Evolutionary conservation across 2,888 invertebrate species (phyloP).

Genomic region (Xestobium rufovillosum): DNA sequence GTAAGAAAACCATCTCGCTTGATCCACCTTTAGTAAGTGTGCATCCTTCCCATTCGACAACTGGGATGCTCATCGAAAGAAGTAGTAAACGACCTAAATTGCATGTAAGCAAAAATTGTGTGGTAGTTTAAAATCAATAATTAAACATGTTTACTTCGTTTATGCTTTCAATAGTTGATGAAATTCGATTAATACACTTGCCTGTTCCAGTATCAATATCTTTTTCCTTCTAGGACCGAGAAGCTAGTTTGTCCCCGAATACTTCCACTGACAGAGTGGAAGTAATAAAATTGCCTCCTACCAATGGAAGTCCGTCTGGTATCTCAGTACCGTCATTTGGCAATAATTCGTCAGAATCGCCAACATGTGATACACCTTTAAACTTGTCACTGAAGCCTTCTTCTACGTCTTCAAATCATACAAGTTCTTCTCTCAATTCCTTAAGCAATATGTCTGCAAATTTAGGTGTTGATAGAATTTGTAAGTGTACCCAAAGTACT

Average conservation of each 20-base stretch:
- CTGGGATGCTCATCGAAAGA: slow-evolving; percentile 45
- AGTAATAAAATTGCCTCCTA: slow-evolving; percentile 72
- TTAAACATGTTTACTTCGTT: no score
- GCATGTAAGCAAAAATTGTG: slow-evolving; percentile 30
- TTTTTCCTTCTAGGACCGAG: slow-evolving; percentile 31
- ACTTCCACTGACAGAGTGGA: slow-evolving; percentile 64
- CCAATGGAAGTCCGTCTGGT: slow-evolving; percentile 44
- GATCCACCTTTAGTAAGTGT: slow-evolving; percentile 63
- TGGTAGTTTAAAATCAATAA: no score
- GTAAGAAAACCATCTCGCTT: slow-evolving; percentile 82
- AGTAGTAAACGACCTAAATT: slow-evolving; percentile 41
- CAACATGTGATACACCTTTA: slow-evolving; percentile 67
- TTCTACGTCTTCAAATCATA: slow-evolving; percentile 29
- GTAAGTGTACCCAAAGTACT: slow-evolving; percentile 43
- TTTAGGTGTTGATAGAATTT: slow-evolving; percentile 47
- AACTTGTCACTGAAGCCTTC: slow-evolving; percentile 75
- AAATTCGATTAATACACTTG: no score
- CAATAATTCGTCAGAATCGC: slow-evolving; percentile 39
- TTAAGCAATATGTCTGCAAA: slow-evolving; percentile 51
- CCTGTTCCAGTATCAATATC: no score
- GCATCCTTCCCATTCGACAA: slow-evolving; percentile 45
- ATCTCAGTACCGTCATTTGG: slow-evolving; percentile 29
- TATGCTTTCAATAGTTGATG: no score
- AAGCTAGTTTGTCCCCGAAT: slow-evolving; percentile 28
- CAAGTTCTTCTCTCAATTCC: slow-evolving; percentile 51